Percentiles rank a stretch among this genome's conserved stretches.
Evolutionary conservation across 2,113 vertebrate species (phyloP).

Genomic region (Anhinga anhinga): DNA sequence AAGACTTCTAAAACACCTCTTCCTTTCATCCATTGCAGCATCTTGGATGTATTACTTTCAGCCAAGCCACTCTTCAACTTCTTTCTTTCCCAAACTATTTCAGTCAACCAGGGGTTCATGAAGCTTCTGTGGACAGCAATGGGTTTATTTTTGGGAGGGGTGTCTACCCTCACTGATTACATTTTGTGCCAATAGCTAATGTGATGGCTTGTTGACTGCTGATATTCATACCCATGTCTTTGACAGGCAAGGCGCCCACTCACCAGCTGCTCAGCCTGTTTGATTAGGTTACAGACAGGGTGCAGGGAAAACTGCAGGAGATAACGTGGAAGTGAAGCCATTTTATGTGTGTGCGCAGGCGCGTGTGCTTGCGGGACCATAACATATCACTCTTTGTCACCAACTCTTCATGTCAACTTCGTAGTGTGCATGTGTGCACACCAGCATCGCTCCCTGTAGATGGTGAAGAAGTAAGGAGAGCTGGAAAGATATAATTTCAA

Average conservation of each 20-base stretch:
- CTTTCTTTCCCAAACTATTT: background rate
- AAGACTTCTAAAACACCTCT: background rate
- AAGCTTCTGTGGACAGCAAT: slow-evolving; percentile 15
- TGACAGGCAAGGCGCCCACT: slow-evolving; percentile 63
- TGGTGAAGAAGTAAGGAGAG: background rate
- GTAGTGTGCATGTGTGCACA: background rate
- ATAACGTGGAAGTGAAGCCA: background rate
- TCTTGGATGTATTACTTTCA: background rate
- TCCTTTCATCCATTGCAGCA: background rate
- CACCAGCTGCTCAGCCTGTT: slow-evolving; percentile 63
- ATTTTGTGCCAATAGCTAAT: slow-evolving; percentile 34
- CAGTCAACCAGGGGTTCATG: background rate
- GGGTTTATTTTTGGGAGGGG: slow-evolving; percentile 48
- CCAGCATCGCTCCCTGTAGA: background rate
- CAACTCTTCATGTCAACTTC: background rate
- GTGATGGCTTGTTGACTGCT: slow-evolving; percentile 63
- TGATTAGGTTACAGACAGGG: slow-evolving; percentile 56
- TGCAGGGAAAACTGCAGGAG: slow-evolving; percentile 35
- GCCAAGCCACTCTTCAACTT: background rate
- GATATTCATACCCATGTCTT: slow-evolving; percentile 56
- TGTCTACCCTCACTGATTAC: background rate
- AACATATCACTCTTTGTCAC: background rate
- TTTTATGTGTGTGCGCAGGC: background rate
- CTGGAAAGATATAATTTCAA: background rate
- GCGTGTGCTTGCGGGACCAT: background rate